phyloP scores from a whole-genome alignment of 92 coral and sea anemone genomes.

The Virgularia gustaviana region DNA sequence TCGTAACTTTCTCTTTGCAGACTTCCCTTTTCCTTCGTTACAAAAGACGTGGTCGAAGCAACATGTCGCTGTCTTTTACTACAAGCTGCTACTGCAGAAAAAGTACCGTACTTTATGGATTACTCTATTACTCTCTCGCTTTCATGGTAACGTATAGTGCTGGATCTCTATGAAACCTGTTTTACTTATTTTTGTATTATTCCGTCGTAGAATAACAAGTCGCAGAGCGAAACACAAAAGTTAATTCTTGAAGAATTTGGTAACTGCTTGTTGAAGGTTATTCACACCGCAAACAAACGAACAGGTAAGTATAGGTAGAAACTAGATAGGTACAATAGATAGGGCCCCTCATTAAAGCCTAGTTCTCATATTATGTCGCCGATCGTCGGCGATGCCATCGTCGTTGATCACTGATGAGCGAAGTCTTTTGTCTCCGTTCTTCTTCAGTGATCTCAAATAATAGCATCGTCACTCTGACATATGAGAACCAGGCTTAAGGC shows the following conservation, averaged over 20 bases:
- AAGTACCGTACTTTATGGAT: conserved; percentile 36
- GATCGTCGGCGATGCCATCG: no score
- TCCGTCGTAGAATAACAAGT: conserved; percentile 10
- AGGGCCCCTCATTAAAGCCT: neutral
- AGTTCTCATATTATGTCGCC: no score
- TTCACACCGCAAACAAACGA: conserved; percentile 86
- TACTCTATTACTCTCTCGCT: neutral
- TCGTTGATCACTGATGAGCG: no score
- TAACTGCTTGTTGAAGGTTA: conserved; percentile 78
- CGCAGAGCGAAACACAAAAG: conserved; percentile 22
- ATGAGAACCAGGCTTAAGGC: no score
- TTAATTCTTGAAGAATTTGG: conserved; percentile 92
- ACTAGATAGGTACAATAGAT: neutral
- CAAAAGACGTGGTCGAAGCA: conserved; percentile 89
- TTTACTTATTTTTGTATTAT: conserved; percentile 11
- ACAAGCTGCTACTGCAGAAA: conserved; percentile 89
- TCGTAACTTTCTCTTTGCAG: conserved; percentile 27
- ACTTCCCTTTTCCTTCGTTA: conserved; percentile 94
- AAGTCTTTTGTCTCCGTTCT: no score
- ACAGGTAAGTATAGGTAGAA: conserved; percentile 72
- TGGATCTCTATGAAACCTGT: neutral
- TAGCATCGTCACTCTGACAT: no score
- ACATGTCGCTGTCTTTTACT: conserved; percentile 94
- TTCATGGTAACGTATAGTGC: neutral
- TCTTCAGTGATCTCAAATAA: no score